Conservation (phyloP, 2,797 vertebrate species). For the Rhabdophis nuchalis region DNA sequence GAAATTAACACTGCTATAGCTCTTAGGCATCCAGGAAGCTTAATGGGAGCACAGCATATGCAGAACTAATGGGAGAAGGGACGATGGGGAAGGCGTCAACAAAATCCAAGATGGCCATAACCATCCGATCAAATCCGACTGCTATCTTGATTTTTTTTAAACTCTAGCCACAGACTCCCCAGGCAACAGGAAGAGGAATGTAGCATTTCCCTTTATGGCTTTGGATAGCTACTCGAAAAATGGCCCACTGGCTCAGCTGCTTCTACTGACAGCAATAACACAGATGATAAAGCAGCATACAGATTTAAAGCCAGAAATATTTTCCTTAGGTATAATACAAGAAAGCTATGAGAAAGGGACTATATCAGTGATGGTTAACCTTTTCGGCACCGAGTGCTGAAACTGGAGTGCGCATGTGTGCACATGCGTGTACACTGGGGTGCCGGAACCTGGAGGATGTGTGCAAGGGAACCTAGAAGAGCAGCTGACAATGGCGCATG, state of each 20-base stretch:
- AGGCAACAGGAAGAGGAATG: not conserved
- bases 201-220: not conserved
- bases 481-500: too few species aligned
- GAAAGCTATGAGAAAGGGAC: too few species aligned
- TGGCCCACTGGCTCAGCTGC: not conserved
- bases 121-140: not conserved
- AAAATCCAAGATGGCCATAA: not conserved
- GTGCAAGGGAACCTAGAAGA: too few species aligned
- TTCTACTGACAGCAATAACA: not conserved
- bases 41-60: not conserved
- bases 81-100: rapidly evolving
- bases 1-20: not conserved
- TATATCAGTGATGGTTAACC: too few species aligned
- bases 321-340: too few species aligned
- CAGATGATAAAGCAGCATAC: too few species aligned
- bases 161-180: not conserved
- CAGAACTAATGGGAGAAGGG: not conserved
- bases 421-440: too few species aligned
- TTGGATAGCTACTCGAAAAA: not conserved
- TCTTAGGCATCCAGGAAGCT: not conserved
- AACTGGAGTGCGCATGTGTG: too few species aligned
- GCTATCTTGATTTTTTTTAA: not conserved
- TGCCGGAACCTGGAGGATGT: too few species aligned
- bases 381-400: too few species aligned
- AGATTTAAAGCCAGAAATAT: too few species aligned